Evolutionary conservation across 1,140 invertebrate species (phyloP).

Genomic region (Latrodectus geometricus): DNA sequence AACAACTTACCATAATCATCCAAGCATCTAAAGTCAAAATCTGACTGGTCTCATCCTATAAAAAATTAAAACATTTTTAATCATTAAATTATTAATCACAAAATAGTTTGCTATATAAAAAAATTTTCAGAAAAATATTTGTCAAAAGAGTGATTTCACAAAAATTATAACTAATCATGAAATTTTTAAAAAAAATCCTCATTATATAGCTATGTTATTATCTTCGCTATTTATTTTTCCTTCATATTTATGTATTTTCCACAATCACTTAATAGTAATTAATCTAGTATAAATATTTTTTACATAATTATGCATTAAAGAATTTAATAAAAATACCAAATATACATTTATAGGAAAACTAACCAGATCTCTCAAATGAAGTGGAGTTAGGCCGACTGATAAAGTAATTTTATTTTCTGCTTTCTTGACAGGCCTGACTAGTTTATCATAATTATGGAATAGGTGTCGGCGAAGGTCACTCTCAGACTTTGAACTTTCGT

Average conservation of each 20-base stretch:
- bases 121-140: neutral
- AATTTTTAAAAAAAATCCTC: no score
- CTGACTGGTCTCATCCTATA: neutral
- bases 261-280: no score
- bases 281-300: no score
- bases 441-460: conserved; percentile 27
- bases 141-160: neutral
- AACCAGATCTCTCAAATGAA: neutral
- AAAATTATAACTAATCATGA: neutral
- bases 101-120: neutral
- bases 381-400: neutral
- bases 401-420: neutral
- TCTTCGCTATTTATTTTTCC: no score
- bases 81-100: no score
- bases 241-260: no score
- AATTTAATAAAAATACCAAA: neutral
- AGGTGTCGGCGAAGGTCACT: conserved; percentile 12
- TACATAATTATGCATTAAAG: no score
- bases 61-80: neutral
- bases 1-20: neutral
- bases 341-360: neutral
- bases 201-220: no score
- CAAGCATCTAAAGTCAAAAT: neutral
- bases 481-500: neutral
- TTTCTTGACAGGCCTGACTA: conserved; percentile 9